phyloP scores from a whole-genome alignment of 2,113 vertebrate genomes.

The Echinops telfairi region DNA sequence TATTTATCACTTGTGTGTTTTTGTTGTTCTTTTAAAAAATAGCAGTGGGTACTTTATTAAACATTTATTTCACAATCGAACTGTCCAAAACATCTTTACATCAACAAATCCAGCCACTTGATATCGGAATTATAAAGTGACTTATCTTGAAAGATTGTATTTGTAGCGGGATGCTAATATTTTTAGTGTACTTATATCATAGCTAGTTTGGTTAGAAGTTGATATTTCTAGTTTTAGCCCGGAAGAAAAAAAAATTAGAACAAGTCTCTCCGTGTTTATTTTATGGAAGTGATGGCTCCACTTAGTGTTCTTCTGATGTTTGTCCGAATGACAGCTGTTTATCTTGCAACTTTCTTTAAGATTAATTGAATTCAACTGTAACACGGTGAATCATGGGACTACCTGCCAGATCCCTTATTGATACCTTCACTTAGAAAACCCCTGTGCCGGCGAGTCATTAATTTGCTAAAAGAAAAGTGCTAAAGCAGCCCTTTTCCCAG shows the following conservation, averaged over 20 bases:
- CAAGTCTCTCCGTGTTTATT: conserved; percentile 88
- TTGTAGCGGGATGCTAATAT: conserved; percentile 85
- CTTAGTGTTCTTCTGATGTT: conserved; percentile 87
- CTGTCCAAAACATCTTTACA: conserved; percentile 87
- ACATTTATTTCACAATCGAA: conserved; percentile 88
- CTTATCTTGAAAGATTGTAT: conserved; percentile 86
- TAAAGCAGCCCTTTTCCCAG: conserved; percentile 88
- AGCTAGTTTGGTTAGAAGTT: conserved; percentile 84
- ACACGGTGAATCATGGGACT: conserved; percentile 90
- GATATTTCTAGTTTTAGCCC: conserved; percentile 85
- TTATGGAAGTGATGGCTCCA: conserved; percentile 88
- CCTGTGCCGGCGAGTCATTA: conserved; percentile 90
- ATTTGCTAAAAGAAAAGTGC: conserved; percentile 86
- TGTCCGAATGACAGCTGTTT: conserved; percentile 93
- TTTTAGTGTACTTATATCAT: conserved; percentile 82
- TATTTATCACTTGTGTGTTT: background rate
- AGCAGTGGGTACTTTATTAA: conserved; percentile 89
- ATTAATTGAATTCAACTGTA: conserved; percentile 94
- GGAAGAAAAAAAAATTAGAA: conserved; percentile 82
- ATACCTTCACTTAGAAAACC: conserved; percentile 92
- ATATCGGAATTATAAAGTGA: conserved; percentile 84
- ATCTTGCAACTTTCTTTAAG: conserved; percentile 92
- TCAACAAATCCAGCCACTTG: conserved; percentile 86
- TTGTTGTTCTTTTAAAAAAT: conserved; percentile 78
- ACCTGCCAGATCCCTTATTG: conserved; percentile 94